Percentiles rank a stretch among this genome's conserved stretches.
Evolutionary conservation across 2,113 vertebrate species (phyloP).

Genomic region (Rhabdomys dilectus): DNA sequence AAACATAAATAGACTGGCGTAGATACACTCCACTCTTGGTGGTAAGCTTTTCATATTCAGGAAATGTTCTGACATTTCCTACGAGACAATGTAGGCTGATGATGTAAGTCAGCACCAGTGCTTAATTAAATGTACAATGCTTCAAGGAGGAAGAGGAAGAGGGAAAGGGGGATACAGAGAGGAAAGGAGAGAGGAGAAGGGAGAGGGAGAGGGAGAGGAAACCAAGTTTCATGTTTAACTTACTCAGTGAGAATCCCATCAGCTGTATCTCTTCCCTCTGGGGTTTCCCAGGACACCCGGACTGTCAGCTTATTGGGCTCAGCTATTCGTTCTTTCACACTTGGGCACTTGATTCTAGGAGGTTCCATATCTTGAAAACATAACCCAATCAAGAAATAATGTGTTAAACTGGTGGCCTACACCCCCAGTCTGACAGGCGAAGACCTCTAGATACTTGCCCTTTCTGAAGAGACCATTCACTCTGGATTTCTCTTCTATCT

Average conservation of each 20-base stretch:
- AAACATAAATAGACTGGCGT: background rate
- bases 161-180: background rate
- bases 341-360: slow-evolving; percentile 96
- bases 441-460: background rate
- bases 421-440: background rate
- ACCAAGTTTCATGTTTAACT: slow-evolving; percentile 77
- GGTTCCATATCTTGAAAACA: slow-evolving; percentile 91
- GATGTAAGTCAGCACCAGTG: background rate
- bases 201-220: background rate
- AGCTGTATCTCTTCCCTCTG: slow-evolving; percentile 96
- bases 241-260: slow-evolving; percentile 99
- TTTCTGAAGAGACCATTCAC: background rate
- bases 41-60: background rate
- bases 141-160: background rate
- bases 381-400: slow-evolving; percentile 35
- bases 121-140: background rate
- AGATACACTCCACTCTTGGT: background rate
- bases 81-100: background rate
- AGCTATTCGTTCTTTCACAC: slow-evolving; percentile 94
- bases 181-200: background rate
- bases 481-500: background rate
- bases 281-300: slow-evolving; percentile 97
- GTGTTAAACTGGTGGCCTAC: background rate
- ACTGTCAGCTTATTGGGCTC: slow-evolving; percentile 96
- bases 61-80: background rate